Evolutionary conservation across 2,888 invertebrate species (phyloP), one percentile per base, ranked within the genome.

Genomic region (Agrochola litura): DNA sequence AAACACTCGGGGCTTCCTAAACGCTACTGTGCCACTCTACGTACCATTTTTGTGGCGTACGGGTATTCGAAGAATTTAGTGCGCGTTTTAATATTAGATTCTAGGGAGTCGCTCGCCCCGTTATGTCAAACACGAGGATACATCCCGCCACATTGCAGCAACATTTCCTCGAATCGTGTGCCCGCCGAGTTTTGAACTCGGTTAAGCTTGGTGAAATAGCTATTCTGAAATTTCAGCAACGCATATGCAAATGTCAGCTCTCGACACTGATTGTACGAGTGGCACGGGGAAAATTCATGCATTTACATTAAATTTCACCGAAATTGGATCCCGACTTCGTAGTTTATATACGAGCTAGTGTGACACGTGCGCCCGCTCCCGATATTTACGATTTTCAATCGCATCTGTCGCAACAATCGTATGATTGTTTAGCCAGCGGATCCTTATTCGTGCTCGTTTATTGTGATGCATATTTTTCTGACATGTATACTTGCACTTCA

Each of bases 201-300:
- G 94, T 94, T 95, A 93, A 95, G 95, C 96, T 94, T 91, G 91
- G 91, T 92, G 93, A 92, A 94, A 94, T 94, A 95, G 94, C 95
- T 95, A 94, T 95, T 94, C 95, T 92, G 95, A 95, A 96, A 95
- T 96, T 95, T 96, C 95, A 94, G 92, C 94, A 94, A 94, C 95
- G 94, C 96, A 95, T 96, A 96, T 96, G 96, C 96, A 96, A 96
- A 96, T 96, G 95, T 96, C 95, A 96, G 95, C 94, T 93, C 95
- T 95, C 96, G 95, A 96, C 96, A 95, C 95, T 96, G 95, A 96
- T 96, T 96, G 95, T 96, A 95, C 95, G 95, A 96, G 94, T 95
- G 94, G 95, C 94, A 93, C 93, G 92, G 93, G 94, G 94, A 95
- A 96, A 95, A 96, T 96, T 96, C 96, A 95, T 96, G 95, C 95